Base-by-base conservation (phyloP, 2,888 invertebrate genomes). In the Orthosia incerta region DNA sequence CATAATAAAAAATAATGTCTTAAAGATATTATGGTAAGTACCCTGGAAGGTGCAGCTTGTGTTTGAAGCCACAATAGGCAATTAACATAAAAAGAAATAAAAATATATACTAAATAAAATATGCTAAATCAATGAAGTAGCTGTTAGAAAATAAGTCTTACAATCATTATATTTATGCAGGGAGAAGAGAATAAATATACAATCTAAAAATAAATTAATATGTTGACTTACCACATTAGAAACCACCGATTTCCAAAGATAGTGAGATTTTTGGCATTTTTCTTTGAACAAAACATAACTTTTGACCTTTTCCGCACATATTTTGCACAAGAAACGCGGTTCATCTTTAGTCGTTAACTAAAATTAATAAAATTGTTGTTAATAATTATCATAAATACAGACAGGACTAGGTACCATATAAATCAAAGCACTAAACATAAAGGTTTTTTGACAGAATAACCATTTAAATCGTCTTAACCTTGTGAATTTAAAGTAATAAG, bases 281-380 rank as follows among this genome's bases (percentile, higher is more conserved):
- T 85, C 81, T 74, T 93, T 93, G 62, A 93, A 92, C 65, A 85
- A 31, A 66, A 84, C 83, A 84, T 83, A 93, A 0, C 80, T 84
- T 61, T 87, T 79, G 2, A 94, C 74, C 48, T 86, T 85, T 15
- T 80, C 55, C 1, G 84, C 83, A 87, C 94, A 94, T 12, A 39
- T 23, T n/a, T 57, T 31, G 71, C 90, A 90, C 13, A 86, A 11
- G n/a, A 60, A 48, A 13, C 64, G 72, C 16, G 87, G 87, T 51
- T 63, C 26, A 48, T 88, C 88, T 63, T 86, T 39, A 2, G 1
- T 18, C 13, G 76, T 80, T 56, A 76, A 39, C 81, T 77, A 56
- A 20, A 77, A 76, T 16, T 15, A 59, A 23, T 39, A 39, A 9
- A 3, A 9, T 9, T 62, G 7, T 15, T 1, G 18, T 48, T 2